Percentiles rank a stretch among this genome's conserved stretches.
Conservation (phyloP, 2,797 vertebrate species). For the Gallinago stenura region DNA sequence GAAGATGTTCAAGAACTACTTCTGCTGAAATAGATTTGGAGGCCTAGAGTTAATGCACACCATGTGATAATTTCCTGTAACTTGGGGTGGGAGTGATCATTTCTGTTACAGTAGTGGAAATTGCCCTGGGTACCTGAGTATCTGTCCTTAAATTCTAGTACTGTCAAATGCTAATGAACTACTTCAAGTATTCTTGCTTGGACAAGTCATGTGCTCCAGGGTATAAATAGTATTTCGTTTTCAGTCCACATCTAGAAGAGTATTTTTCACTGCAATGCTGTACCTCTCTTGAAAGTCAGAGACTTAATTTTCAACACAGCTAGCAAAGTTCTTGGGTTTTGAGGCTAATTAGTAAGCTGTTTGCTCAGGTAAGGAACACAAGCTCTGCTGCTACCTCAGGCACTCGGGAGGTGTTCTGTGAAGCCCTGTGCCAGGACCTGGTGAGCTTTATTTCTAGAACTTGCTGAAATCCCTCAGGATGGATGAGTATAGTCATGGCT, state of each 20-base stretch:
- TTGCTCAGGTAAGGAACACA: not conserved
- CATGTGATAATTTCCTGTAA: not conserved
- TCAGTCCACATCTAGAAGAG: not conserved
- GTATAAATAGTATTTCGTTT: not conserved
- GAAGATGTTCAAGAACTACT: not conserved
- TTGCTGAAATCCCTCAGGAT: not conserved
- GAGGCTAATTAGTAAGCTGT: not conserved
- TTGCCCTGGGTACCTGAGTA: not conserved
- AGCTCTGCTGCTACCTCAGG: not conserved
- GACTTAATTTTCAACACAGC: not conserved
- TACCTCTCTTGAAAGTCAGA: not conserved
- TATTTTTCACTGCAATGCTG: constrained; percentile 50
- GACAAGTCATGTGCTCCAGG: not conserved
- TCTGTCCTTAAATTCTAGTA: not conserved
- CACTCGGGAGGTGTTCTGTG: not conserved
- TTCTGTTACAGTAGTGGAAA: not conserved
- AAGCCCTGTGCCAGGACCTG: not conserved
- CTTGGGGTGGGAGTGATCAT: not conserved
- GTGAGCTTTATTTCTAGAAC: not conserved
- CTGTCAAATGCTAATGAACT: not conserved
- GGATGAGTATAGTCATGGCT: not conserved
- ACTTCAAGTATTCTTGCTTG: not conserved
- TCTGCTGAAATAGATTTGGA: not conserved
- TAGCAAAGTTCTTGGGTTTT: not conserved
- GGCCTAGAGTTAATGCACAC: not conserved